These are phyloP conservation scores for Lithobates pipiens DNA, from an alignment of 2,797 vertebrate genomes.

Conservation along the genomic window DNA sequence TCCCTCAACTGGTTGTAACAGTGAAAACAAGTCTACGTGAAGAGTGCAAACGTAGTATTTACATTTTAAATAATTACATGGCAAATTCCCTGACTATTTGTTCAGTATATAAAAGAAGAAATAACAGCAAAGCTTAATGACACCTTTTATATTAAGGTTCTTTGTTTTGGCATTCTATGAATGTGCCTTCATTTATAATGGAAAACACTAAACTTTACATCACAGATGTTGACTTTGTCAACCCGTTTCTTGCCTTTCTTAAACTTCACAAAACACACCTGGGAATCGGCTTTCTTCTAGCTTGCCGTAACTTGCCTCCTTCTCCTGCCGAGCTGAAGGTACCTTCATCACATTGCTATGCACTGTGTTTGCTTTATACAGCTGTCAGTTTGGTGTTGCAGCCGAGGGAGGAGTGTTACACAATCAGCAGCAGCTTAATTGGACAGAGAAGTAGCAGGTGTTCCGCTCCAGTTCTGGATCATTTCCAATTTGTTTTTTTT, in stretches of 20 bases:
- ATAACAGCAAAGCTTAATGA: neutral
- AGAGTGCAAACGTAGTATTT: too few species aligned
- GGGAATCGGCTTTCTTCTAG: neutral
- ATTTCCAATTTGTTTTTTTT: conserved; percentile 64
- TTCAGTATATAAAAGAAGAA: neutral
- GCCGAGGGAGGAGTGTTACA: conserved; percentile 69
- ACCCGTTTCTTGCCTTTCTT: conserved; percentile 26
- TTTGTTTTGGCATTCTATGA: conserved; percentile 6
- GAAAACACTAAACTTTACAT: conserved; percentile 15
- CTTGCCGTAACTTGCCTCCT: neutral
- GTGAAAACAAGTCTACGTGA: too few species aligned
- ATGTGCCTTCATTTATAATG: conserved; percentile 13
- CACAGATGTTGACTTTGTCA: conserved; percentile 7
- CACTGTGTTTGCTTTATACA: neutral
- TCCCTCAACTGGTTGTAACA: too few species aligned
- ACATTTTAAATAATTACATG: too few species aligned
- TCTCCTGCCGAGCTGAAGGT: neutral
- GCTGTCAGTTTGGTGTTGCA: conserved; percentile 57
- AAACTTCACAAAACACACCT: conserved; percentile 48
- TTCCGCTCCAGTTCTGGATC: conserved; percentile 69
- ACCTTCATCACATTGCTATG: conserved; percentile 7
- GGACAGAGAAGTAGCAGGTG: conserved; percentile 74
- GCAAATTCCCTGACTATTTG: too few species aligned
- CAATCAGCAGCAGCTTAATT: conserved; percentile 74
- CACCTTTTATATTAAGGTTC: neutral